Evolutionary conservation across 2,797 vertebrate species (phyloP), one percentile per base, ranked within the genome.

Genomic region (Pipistrellus pipistrellus): DNA sequence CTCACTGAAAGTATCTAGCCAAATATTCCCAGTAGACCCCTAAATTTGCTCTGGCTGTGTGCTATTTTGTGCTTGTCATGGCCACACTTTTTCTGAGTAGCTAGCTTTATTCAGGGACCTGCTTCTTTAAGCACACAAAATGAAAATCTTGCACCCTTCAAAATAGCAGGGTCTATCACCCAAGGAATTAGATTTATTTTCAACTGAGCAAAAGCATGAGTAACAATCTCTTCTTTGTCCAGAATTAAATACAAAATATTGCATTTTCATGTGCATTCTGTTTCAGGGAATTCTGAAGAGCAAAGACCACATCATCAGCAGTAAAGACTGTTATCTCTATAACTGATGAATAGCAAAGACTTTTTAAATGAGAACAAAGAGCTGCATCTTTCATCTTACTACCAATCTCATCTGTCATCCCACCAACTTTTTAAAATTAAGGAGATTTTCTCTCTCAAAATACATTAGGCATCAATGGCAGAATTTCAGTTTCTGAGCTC

Each of bases 331-430:
- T 88, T 18, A 72, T 51, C 35, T 27, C 57, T 85, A 25, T 73
- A 85, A 77, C n/a, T 51, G 69, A 91, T 68, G 46, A 91, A 91
- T 78, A 44, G 78, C 48, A 80, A 71, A 87, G 78, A 9, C 30
- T 76, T 91, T 78, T 84, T 48, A 77, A 95, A 86, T 91, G 66
- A 78, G 66, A 77, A 76, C 53, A 62, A 87, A 93, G 78, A 84
- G 23, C 5, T 35, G 2, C 13, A 80, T 59, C 41, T 93, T 93
- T 32, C 38, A 20, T 59, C 64, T 88, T 91, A 66, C 38, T 44
- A n/a, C 13, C 30, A 83, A 41, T 68, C 41, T 23, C 46, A 91
- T 23, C 21, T 35, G 21, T 84, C 32, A 84, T 66, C 71, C 35
- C 57, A 73, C 27, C 88, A 78, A 68, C 23, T 71, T 44, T 88